These are phyloP conservation scores for Watsonalla binaria DNA, from an alignment of 2,888 invertebrate genomes.

Conservation along the genomic window DNA sequence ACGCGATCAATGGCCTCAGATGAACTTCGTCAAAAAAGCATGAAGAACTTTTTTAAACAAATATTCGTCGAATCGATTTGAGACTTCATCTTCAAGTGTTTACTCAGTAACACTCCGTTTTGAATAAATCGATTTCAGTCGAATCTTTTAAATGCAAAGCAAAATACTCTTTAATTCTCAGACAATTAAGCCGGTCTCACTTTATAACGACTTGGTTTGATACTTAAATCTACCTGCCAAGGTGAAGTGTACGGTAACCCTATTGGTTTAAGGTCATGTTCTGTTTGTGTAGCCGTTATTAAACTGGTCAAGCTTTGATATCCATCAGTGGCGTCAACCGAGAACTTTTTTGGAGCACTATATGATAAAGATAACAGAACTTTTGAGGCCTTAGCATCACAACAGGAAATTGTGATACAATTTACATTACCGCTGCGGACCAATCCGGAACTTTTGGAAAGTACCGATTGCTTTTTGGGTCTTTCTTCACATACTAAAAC, in stretches of 20 bases:
- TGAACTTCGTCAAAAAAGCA: slow-evolving; percentile 60
- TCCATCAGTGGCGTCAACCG: slow-evolving; percentile 42
- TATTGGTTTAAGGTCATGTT: slow-evolving; percentile 25
- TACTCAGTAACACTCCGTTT: slow-evolving; percentile 73
- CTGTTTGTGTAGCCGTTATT: slow-evolving; percentile 15
- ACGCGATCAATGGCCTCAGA: slow-evolving; percentile 53
- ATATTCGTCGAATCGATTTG: slow-evolving; percentile 67
- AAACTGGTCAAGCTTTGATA: slow-evolving; percentile 39
- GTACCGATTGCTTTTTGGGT: slow-evolving; percentile 17
- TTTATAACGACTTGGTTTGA: slow-evolving; percentile 11
- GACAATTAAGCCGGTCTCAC: neutral
- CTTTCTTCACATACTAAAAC: neutral
- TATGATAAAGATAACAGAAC: slow-evolving; percentile 34
- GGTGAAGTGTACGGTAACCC: slow-evolving; percentile 30
- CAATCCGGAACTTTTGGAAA: slow-evolving; percentile 29
- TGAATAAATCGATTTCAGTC: slow-evolving; percentile 65
- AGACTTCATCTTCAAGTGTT: slow-evolving; percentile 64
- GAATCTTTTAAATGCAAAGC: slow-evolving; percentile 16
- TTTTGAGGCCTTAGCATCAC: slow-evolving; percentile 27
- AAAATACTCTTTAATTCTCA: slow-evolving; percentile 24
- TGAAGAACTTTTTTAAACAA: slow-evolving; percentile 67
- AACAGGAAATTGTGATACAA: slow-evolving; percentile 41
- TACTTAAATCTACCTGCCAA: slow-evolving; percentile 20
- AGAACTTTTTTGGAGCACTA: slow-evolving; percentile 40
- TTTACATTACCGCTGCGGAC: slow-evolving; percentile 31